A percentile compares a stretch with the other conserved stretches of the same genome.
These are phyloP conservation scores for Oryzaephilus surinamensis DNA, from an alignment of 1,140 invertebrate genomes.

Conservation along the genomic window DNA sequence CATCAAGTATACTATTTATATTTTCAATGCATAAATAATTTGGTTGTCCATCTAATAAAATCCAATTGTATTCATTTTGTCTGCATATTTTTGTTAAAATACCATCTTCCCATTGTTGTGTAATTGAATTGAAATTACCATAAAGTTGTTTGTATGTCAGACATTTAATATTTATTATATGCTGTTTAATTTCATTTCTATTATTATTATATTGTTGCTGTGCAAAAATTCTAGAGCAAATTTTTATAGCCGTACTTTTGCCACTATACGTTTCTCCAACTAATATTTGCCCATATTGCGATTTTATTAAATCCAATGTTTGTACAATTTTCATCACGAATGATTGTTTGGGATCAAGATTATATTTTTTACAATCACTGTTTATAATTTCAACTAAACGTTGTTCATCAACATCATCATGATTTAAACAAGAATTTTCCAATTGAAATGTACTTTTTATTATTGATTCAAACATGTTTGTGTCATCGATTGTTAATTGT, in stretches of 20 bases:
- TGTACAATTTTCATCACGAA: constrained; percentile 63
- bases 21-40: constrained; percentile 90
- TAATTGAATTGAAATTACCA: constrained; percentile 75
- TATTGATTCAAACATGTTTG: too few species aligned
- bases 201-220: too few species aligned
- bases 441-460: too few species aligned
- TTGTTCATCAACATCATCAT: too few species aligned
- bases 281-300: constrained; percentile 68
- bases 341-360: constrained; percentile 57
- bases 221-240: constrained; percentile 8
- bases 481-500: too few species aligned
- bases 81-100: constrained; percentile 64
- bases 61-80: constrained; percentile 57
- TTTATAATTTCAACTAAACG: constrained; percentile 1
- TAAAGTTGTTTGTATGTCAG: constrained; percentile 81
- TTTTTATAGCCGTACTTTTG: constrained; percentile 38
- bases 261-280: constrained; percentile 63
- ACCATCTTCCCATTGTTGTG: constrained; percentile 84
- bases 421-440: too few species aligned
- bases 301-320: constrained; percentile 65
- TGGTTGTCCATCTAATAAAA: constrained; percentile 78
- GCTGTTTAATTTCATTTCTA: constrained; percentile 35
- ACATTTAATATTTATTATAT: constrained; percentile 80
- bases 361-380: constrained; percentile 45
- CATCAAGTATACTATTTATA: constrained; percentile 75